These are phyloP conservation scores for Malaclemys terrapin DNA, from an alignment of 2,113 vertebrate genomes.

Conservation along the genomic window DNA sequence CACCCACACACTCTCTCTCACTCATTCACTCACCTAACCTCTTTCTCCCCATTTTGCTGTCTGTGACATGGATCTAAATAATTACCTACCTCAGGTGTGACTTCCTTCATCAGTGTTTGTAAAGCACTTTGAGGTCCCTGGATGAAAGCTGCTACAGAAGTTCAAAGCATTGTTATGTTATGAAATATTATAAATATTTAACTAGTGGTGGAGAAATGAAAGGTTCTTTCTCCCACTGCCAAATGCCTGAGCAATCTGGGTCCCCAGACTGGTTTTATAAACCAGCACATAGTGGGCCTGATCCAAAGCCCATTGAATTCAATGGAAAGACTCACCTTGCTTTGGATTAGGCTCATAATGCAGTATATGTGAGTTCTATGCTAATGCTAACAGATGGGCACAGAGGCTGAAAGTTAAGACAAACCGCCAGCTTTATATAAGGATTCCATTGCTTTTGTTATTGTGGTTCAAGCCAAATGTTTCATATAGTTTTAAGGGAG, in stretches of 20 bases:
- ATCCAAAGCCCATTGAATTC: not conserved
- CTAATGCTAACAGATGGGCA: not conserved
- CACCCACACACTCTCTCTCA: not conserved
- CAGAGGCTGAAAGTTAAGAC: not conserved
- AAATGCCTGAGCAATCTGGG: not conserved
- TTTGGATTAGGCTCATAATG: not conserved
- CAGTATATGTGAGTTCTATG: not conserved
- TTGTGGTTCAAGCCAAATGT: not conserved
- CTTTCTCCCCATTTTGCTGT: not conserved
- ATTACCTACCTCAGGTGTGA: not conserved
- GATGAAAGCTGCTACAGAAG: not conserved
- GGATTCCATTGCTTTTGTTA: not conserved
- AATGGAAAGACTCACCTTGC: not conserved
- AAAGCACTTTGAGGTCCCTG: not conserved
- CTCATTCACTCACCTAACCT: not conserved
- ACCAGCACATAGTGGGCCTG: not conserved
- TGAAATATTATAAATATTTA: not conserved
- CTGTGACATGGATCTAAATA: not conserved
- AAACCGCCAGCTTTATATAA: not conserved
- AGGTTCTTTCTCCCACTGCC: not conserved
- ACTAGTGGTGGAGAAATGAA: fast-evolving
- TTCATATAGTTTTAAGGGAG: not conserved
- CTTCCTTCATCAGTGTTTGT: not conserved
- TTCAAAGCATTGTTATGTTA: not conserved
- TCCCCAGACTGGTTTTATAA: not conserved